phyloP scores from a whole-genome alignment of 2,113 vertebrate genomes.

The Triplophysa dalaica region DNA sequence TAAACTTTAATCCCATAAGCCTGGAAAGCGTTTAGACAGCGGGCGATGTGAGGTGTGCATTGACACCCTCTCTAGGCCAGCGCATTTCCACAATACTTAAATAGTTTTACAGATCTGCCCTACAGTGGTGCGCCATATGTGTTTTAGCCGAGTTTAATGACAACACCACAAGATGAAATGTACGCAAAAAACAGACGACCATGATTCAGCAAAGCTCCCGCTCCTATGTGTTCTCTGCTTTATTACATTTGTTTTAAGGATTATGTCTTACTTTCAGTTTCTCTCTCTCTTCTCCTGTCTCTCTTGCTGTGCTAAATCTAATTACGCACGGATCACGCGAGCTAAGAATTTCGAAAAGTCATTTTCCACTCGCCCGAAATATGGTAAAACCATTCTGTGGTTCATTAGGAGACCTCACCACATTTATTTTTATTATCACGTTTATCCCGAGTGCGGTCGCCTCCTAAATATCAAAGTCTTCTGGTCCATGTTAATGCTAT shows the following conservation, averaged over 20 bases:
- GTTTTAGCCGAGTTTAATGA: slow-evolving; percentile 36
- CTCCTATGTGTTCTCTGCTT: background rate
- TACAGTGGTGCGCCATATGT: slow-evolving; percentile 17
- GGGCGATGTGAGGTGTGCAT: slow-evolving; percentile 37
- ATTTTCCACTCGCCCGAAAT: slow-evolving; percentile 40
- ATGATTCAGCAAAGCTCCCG: no score
- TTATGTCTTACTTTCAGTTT: background rate
- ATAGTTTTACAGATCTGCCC: slow-evolving; percentile 48
- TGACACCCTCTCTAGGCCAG: background rate
- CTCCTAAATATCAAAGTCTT: slow-evolving; percentile 35
- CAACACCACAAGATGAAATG: background rate
- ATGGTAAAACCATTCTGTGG: slow-evolving; percentile 48
- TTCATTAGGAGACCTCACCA: slow-evolving; percentile 42
- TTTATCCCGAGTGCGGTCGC: slow-evolving; percentile 14
- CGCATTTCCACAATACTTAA: slow-evolving; percentile 43
- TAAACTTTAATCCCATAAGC: slow-evolving; percentile 55
- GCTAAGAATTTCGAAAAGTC: slow-evolving; percentile 24
- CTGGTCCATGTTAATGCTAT: slow-evolving; percentile 26
- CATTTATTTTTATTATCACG: slow-evolving; percentile 39
- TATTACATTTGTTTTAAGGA: slow-evolving; percentile 8
- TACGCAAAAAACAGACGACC: background rate
- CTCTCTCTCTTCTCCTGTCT: slow-evolving; percentile 8
- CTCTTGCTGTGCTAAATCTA: slow-evolving; percentile 19
- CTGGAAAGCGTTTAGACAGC: slow-evolving; percentile 50
- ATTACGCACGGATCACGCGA: slow-evolving; percentile 20